Evolutionary conservation across 1,140 invertebrate genomes (phyloP).

Genomic region (Pomacea maculata): DNA sequence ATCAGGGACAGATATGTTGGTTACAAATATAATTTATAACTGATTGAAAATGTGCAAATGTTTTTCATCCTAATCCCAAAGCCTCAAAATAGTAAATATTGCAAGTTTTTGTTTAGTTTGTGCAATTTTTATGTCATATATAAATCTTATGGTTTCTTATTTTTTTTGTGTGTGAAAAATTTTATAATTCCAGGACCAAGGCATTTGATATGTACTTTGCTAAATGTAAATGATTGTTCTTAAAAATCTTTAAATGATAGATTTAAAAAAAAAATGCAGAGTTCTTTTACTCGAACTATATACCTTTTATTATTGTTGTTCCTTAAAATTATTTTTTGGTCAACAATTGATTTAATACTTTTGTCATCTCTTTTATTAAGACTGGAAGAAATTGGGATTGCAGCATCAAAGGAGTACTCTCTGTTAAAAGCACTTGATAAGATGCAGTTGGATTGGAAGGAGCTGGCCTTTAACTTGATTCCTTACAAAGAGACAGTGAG

Average conservation of each 20-base stretch:
- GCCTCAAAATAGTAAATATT: neutral
- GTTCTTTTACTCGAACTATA: too few species aligned
- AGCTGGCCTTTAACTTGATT: conserved; percentile 64
- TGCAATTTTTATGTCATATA: neutral
- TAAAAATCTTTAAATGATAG: too few species aligned
- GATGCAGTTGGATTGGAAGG: conserved; percentile 67
- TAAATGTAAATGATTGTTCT: too few species aligned
- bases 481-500: conserved; percentile 72
- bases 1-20: too few species aligned
- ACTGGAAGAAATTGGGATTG: conserved; percentile 64
- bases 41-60: neutral
- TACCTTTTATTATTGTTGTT: too few species aligned
- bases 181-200: too few species aligned
- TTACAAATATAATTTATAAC: neutral
- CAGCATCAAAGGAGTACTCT: conserved; percentile 66
- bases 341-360: too few species aligned
- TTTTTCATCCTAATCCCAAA: neutral
- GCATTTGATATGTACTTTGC: too few species aligned
- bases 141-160: neutral
- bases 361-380: conserved; percentile 35
- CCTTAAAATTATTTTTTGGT: too few species aligned
- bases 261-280: too few species aligned
- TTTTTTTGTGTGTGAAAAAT: neutral
- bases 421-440: conserved; percentile 65
- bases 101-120: neutral